Evolutionary conservation across 2,113 vertebrate genomes (phyloP).

Genomic region (Setophaga petechia): DNA sequence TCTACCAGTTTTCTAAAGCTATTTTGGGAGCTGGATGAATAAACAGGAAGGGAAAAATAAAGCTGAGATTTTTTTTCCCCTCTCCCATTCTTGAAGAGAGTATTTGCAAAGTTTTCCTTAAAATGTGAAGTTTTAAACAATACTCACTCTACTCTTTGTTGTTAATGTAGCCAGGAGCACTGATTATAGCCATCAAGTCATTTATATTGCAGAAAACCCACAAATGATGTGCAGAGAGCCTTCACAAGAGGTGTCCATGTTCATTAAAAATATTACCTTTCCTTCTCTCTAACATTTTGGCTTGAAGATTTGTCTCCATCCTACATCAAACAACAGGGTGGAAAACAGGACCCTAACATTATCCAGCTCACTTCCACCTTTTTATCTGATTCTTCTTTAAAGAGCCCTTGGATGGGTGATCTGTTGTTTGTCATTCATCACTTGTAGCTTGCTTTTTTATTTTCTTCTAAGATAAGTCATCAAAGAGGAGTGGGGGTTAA

Average conservation of each 20-base stretch:
- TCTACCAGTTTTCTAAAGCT: not conserved
- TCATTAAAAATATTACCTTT: not conserved
- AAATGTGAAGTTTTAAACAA: not conserved
- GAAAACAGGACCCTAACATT: constrained; percentile 6
- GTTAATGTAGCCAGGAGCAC: not conserved
- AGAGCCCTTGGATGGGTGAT: not conserved
- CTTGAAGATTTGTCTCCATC: not conserved
- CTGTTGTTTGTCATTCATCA: constrained; percentile 1
- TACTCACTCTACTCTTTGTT: not conserved
- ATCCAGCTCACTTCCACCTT: constrained; percentile 15
- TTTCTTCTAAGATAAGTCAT: constrained; percentile 25
- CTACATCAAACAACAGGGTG: not conserved
- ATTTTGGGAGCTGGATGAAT: not conserved
- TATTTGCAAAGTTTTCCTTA: not conserved
- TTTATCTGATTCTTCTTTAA: constrained; percentile 33
- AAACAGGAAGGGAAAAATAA: not conserved
- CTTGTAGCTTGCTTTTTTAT: not conserved
- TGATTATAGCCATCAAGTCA: not conserved
- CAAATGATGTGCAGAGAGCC: not conserved
- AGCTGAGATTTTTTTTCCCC: fast-evolving
- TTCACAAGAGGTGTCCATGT: not conserved
- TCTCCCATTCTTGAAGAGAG: not conserved
- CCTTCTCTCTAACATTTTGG: not conserved
- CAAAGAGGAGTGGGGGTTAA: not conserved
- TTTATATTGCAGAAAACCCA: not conserved